These are phyloP conservation scores for Pampus argenteus DNA, from an alignment of 2,797 vertebrate genomes.

Conservation along the genomic window DNA sequence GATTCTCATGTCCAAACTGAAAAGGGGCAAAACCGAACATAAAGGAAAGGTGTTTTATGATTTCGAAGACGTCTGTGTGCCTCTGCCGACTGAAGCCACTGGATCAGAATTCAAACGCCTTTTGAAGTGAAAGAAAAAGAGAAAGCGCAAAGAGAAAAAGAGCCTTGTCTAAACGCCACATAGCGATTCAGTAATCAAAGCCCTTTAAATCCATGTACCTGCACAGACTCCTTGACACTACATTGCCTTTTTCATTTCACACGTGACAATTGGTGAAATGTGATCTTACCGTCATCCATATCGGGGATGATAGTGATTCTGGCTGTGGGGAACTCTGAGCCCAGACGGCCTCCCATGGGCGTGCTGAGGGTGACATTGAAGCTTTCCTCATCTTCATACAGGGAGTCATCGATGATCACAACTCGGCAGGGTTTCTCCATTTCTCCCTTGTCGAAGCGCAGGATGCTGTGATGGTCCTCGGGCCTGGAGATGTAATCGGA, in stretches of 20 bases:
- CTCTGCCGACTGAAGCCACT: neutral
- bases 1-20: neutral
- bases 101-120: conserved; percentile 20
- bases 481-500: conserved; percentile 96
- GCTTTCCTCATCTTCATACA: conserved; percentile 92
- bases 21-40: neutral
- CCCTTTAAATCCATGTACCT: conserved; percentile 16
- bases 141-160: neutral
- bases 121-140: conserved; percentile 1
- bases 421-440: conserved; percentile 90
- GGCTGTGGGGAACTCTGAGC: conserved; percentile 85
- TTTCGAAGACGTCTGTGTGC: too few relatives aligned
- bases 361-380: conserved; percentile 93
- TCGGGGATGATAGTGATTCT: conserved; percentile 90
- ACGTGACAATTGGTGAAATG: conserved; percentile 38
- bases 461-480: conserved; percentile 91
- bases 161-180: neutral
- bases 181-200: conserved; percentile 34
- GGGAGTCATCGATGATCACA: conserved; percentile 93
- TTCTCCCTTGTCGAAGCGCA: conserved; percentile 93
- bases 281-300: conserved; percentile 91
- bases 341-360: conserved; percentile 93
- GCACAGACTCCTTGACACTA: neutral
- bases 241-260: conserved; percentile 31
- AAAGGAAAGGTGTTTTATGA: too few relatives aligned